These are phyloP conservation scores for Cheirogaleus major DNA, from an alignment of 2,797 vertebrate genomes.

Conservation along the genomic window DNA sequence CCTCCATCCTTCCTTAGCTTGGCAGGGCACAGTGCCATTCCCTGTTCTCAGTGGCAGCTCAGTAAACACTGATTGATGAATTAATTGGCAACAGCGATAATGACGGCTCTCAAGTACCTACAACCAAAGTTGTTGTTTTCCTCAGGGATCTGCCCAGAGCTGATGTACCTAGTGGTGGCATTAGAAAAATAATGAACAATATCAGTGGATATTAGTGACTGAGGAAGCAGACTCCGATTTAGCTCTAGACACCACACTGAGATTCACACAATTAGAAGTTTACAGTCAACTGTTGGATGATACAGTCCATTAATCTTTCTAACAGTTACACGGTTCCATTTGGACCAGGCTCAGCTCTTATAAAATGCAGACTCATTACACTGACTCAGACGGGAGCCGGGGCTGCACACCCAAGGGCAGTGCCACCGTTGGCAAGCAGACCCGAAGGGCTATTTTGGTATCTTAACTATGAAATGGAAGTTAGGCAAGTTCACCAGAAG, in stretches of 20 bases:
- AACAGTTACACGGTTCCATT: constrained; percentile 80
- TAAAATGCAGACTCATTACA: constrained; percentile 77
- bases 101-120: constrained; percentile 64
- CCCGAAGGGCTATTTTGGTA: constrained; percentile 62
- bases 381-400: constrained; percentile 66
- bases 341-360: constrained; percentile 76
- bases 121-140: constrained; percentile 76
- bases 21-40: constrained; percentile 15
- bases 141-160: constrained; percentile 60
- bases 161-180: constrained; percentile 64
- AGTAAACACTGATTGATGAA: constrained; percentile 74
- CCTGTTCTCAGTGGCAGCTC: constrained; percentile 62
- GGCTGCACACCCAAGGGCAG: constrained; percentile 59
- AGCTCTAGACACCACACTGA: constrained; percentile 83
- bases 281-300: constrained; percentile 85
- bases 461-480: constrained; percentile 43
- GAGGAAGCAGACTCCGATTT: constrained; percentile 76
- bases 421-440: not conserved
- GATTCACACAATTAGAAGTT: constrained; percentile 84
- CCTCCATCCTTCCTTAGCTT: not conserved
- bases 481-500: not conserved
- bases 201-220: constrained; percentile 71
- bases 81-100: constrained; percentile 75
- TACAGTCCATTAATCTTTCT: constrained; percentile 81
- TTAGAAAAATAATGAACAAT: constrained; percentile 79